These are phyloP conservation scores for Matsumyia berberina DNA, from an alignment of 2,888 invertebrate genomes.

Conservation along the genomic window DNA sequence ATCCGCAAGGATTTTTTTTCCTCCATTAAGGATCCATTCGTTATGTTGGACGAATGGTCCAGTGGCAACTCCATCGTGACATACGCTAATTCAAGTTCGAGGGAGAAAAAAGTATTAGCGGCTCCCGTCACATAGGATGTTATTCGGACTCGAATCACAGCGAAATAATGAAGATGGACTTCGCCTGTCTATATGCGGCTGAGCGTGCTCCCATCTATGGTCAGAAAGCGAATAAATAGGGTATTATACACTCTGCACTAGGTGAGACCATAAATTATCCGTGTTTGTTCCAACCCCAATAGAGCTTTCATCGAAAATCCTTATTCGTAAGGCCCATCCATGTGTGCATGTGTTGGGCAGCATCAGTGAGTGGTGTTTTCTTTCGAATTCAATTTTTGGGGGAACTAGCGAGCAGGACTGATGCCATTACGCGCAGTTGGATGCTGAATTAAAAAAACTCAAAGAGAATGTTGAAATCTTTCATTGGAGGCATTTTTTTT, in stretches of 20 bases:
- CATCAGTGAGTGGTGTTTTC: conserved; percentile 16
- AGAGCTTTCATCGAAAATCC: conserved; percentile 41
- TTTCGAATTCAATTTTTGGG: conserved; percentile 8
- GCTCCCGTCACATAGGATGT: background rate
- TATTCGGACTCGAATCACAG: too few species aligned
- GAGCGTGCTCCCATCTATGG: too few species aligned
- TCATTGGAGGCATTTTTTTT: conserved; percentile 27
- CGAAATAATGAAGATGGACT: too few species aligned
- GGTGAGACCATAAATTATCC: too few species aligned
- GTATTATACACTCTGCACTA: too few species aligned
- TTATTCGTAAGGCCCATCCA: conserved; percentile 24
- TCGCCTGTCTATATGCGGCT: too few species aligned
- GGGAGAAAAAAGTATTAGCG: conserved; percentile 1
- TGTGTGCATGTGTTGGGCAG: background rate
- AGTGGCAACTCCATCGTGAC: background rate
- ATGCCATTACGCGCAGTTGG: conserved; percentile 39
- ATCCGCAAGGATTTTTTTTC: conserved; percentile 13
- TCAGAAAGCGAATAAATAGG: too few species aligned
- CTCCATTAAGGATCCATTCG: background rate
- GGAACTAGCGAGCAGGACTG: background rate
- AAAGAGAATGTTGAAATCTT: conserved; percentile 69
- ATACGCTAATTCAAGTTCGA: conserved; percentile 38
- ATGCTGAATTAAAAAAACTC: conserved; percentile 58
- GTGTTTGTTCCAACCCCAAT: conserved; percentile 7
- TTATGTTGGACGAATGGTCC: background rate